Base-by-base conservation (phyloP, 2,888 invertebrate genomes). In the Digitonthophagus gazella region DNA sequence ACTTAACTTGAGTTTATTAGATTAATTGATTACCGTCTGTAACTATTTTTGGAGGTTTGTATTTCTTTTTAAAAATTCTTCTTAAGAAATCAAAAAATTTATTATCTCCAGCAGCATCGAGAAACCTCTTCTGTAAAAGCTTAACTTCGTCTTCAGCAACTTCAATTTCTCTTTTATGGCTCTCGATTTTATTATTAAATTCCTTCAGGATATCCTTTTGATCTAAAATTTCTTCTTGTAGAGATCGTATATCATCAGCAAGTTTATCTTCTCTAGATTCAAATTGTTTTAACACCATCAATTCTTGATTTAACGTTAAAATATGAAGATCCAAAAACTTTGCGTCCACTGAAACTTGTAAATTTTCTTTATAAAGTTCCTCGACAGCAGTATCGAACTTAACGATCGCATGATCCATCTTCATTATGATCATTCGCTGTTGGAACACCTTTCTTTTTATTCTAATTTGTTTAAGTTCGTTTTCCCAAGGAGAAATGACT, bases 11-110 rank as follows among this genome's bases (percentile, higher is more conserved):
- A 15, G 11, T 61, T 18, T 18, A 61, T 18, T 19, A 61, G 1
- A 1, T 18, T 16, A 11, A 11, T 67, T 11, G 69, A 18, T 75
- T 76, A 83, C 86, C 87, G 68, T 86, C 85, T 3, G 85, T 86
- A 64, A 83, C 85, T 64, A 78, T 83, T 76, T 91, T 91, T 0
- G 89, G 89, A 3, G 90, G 87, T 71, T 91, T 91, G 76, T 90
- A 93, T 77, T 92, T 93, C 79, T 93, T 96, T 78, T 90, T 92
- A 77, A 91, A 96, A 67, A 96, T 93, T 76, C 90, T 89, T 15
- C 88, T 86, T 57, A 96, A 81, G 78, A 94, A 95, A 75, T 91
- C 90, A 3, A 87, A 87, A 79, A 92, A 95, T 79, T 92, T 93
- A 77, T 91, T 91, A 67, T 92, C 90, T 57, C 85, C 86, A 0